A percentile compares a stretch with the other conserved stretches of the same genome.
Evolutionary conservation across 1,140 invertebrate genomes (phyloP).

Genomic region (Ditylenchus dipsaci): DNA sequence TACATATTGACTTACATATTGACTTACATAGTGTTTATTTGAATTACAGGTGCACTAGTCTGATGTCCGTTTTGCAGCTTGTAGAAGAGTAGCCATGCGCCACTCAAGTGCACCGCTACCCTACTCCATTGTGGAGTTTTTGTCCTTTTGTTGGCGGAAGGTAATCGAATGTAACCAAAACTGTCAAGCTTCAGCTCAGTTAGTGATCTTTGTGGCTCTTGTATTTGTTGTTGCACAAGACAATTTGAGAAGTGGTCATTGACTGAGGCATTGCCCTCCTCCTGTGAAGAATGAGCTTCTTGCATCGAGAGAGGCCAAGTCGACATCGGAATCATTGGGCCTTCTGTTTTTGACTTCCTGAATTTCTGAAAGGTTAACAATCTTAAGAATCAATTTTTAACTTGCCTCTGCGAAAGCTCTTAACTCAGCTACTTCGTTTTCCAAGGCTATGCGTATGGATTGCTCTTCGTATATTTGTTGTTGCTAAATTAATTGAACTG

Average conservation of each 20-base stretch:
- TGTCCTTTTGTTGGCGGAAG: not conserved
- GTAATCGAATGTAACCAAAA: not conserved
- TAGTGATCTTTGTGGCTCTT: not conserved
- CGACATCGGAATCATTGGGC: not conserved
- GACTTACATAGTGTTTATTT: constrained; percentile 4
- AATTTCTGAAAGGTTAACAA: not conserved
- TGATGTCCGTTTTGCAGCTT: constrained; percentile 5
- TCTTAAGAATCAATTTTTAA: too few species aligned
- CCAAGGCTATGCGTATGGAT: not conserved
- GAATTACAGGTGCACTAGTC: not conserved
- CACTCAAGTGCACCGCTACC: not conserved
- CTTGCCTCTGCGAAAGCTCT: constrained; percentile 4
- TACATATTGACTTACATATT: too few species aligned
- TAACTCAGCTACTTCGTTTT: not conserved
- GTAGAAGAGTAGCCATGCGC: constrained; percentile 5
- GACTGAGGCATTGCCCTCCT: too few species aligned
- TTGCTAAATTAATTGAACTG: not conserved
- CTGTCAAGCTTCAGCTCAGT: not conserved
- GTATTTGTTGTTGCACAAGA: not conserved
- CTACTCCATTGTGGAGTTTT: not conserved
- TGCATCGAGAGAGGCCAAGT: constrained; percentile 1
- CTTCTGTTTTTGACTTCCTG: constrained; percentile 4
- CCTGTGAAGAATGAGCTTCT: not conserved
- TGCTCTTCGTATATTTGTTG: constrained; percentile 11
- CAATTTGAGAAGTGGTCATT: not conserved